Conservation (phyloP, 2,888 invertebrate genomes). For the Eupeodes latifasciatus region DNA sequence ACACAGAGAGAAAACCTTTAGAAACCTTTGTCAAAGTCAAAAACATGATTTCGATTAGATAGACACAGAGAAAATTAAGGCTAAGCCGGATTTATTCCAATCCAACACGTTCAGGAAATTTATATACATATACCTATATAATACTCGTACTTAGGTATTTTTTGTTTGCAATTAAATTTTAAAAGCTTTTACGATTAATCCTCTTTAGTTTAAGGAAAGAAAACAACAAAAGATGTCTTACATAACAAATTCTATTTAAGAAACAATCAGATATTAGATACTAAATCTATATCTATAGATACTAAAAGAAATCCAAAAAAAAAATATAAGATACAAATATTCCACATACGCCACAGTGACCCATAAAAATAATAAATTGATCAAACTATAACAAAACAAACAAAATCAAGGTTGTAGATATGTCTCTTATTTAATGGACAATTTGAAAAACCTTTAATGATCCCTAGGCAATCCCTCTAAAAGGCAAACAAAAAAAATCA, state of each 20-base stretch:
- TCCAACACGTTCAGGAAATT: slow-evolving; percentile 33
- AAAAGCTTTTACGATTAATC: slow-evolving; percentile 18
- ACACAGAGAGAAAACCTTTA: not conserved
- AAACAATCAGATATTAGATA: not conserved
- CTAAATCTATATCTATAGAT: not conserved
- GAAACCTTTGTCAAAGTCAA: slow-evolving; percentile 42
- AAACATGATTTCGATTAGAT: slow-evolving; percentile 47
- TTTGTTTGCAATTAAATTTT: slow-evolving; percentile 31
- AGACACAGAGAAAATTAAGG: slow-evolving; percentile 24
- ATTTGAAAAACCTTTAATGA: slow-evolving; percentile 19
- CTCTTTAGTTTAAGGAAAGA: not conserved
- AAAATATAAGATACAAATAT: not conserved
- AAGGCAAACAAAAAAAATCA: not conserved
- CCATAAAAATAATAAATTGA: not conserved
- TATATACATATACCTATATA: too few relatives aligned
- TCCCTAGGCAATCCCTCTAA: slow-evolving; percentile 3
- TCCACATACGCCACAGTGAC: slow-evolving; percentile 18
- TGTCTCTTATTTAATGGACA: slow-evolving; percentile 3
- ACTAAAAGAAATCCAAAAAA: not conserved
- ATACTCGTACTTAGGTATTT: not conserved
- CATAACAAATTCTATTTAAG: not conserved
- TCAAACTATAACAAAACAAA: not conserved
- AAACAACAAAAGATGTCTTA: not conserved
- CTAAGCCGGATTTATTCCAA: slow-evolving; percentile 46
- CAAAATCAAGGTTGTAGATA: not conserved